Evolutionary conservation across 2,797 vertebrate species (phyloP), one percentile per base, ranked within the genome.

Genomic region (Cygnus olor): DNA sequence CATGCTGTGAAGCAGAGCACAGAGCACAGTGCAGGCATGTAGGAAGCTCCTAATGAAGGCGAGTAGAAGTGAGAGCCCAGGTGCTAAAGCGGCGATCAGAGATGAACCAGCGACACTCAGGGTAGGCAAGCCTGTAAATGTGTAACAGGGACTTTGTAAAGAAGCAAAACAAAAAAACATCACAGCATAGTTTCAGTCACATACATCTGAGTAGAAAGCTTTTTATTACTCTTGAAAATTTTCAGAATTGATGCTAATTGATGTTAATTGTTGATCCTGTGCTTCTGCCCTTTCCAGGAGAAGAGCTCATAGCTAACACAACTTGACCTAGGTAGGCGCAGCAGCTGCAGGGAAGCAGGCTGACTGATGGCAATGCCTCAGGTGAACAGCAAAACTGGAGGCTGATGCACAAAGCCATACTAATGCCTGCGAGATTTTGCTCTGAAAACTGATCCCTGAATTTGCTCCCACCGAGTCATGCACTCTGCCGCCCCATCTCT

Each of bases 241-340:
- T 83, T 92, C 71, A 77, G 85, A 92, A 90, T 81, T 83, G 38
- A 47, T 68, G 30, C 40, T 70, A 36, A 42, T 45, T 65, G 36
- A 13, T 69, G 47, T 20, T 45, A 73, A 44, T 34, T 83, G 57
- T 44, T 68, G 74, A 91, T 81, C 72, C 40, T 45, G 21, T 56
- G 63, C 47, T 91, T 95, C 80, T 80, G 64, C 60, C 65, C 85
- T 86, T 93, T 92, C 44, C 38, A 64, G 82, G 65, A 95, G 82
- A 65, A 44, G 45, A 25, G 63, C 65, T 63, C 42, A 70, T 24
- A 81, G 56, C 58, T 58, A 20, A 57, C 1, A 1, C 3, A 21
- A 24, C 17, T 22, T 20, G 4, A 7, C 32, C 30, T 27, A 83
- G 76, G 90, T 25, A 85, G 73, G 89, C 58, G 32, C 36, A 74